Base-by-base conservation (phyloP, 35 echinoderm and acorn worm species). In the Heliocidaris tuberculata region DNA sequence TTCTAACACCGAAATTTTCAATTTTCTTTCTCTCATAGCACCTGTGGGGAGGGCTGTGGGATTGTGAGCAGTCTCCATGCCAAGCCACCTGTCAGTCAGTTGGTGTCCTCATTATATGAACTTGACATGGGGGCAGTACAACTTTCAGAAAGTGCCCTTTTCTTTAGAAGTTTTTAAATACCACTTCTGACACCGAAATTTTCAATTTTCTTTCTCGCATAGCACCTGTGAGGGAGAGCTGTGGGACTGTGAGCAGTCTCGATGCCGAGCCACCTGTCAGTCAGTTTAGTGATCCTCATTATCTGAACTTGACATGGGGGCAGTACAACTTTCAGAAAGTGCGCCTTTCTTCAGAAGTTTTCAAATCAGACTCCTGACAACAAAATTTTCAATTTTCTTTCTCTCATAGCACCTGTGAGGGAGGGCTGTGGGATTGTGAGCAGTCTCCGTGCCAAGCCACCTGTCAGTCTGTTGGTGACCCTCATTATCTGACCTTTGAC, bases 401-500 rank as follows among this genome's bases (percentile, higher is more conserved):
- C 60, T 70, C 60, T 21, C 30, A 47, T 32, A 98, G 97, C 60
- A 96, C 96, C 17, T 98, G 97, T 94, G 47, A 96, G 15, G 85
- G 94, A 30, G 95, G 95, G 11, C 85, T 94, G 88, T 98, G 97
- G 97, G 50, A 65, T 60, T 98, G 95, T 59, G 95, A 94, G 5
- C 86, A 98, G 19, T 88, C 97, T 88, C 86, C 95, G 1, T 98
- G 97, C 70, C 60, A 94, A 31, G 94, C 97, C 24, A 98, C 96
- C 92, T 98, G 97, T 60, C 94, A 97, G 60, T 95, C 95, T 17
- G 95, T 95, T 16, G 97, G 97, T 92, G 97, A 98, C 86, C 97
- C 97, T 86, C 97, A 98, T 88, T 98, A 96, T 59, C 59, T 97
- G 35, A 98, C 97, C 31, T 98, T 98, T 96, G 97, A 98, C 94